Percentiles rank a stretch among this genome's conserved stretches.
Evolutionary conservation across 2,888 invertebrate species (phyloP).

Genomic region (Rotaria macrura): DNA sequence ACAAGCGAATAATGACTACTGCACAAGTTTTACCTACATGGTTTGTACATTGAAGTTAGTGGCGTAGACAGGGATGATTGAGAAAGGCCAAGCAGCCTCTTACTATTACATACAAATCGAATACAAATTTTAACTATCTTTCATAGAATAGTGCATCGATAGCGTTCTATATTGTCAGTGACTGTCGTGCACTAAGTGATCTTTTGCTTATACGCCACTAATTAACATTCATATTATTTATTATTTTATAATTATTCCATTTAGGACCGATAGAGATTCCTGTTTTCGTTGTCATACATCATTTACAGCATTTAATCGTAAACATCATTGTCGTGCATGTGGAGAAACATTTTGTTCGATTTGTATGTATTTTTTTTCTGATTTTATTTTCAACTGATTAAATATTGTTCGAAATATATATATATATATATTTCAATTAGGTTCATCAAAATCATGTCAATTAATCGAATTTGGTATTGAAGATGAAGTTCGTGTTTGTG

Average conservation of each 20-base stretch:
- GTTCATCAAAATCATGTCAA: background rate
- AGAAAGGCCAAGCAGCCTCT: too few species aligned
- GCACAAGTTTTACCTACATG: background rate
- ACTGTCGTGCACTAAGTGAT: too few species aligned
- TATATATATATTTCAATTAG: background rate
- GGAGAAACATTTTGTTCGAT: conserved; percentile 4
- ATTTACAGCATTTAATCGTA: background rate
- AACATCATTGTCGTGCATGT: conserved; percentile 10
- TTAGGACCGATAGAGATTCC: background rate
- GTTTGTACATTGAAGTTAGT: too few species aligned
- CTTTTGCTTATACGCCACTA: too few species aligned
- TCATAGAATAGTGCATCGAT: too few species aligned
- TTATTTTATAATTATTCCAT: background rate
- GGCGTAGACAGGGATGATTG: too few species aligned
- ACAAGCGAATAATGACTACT: background rate
- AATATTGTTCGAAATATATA: too few species aligned
- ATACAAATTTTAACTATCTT: too few species aligned
- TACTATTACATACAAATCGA: too few species aligned
- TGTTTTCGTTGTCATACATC: conserved; percentile 15
- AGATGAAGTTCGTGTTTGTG: background rate
- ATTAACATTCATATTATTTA: too few species aligned
- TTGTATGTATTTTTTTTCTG: background rate
- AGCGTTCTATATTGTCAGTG: too few species aligned
- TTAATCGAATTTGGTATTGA: conserved; percentile 3
- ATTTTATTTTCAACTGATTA: background rate